These are phyloP conservation scores for Theodoxus fluviatilis DNA, from an alignment of 2,888 invertebrate species.

Conservation along the genomic window DNA sequence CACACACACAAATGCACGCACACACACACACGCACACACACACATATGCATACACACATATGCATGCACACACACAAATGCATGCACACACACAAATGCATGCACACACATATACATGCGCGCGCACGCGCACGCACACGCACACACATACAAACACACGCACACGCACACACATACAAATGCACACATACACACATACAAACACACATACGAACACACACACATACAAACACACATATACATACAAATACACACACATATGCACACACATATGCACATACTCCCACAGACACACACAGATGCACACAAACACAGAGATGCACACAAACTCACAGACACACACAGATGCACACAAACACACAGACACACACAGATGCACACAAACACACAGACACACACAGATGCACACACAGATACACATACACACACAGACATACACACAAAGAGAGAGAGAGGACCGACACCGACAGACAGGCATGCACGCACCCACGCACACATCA, in stretches of 20 bases:
- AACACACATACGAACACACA: neutral
- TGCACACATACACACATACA: neutral
- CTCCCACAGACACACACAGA: neutral
- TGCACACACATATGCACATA: neutral
- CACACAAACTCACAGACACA: neutral
- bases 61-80: neutral
- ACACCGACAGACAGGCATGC: neutral
- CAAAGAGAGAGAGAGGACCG: neutral
- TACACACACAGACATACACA: neutral
- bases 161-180: constrained; percentile 17
- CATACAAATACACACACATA: neutral
- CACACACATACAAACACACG: constrained; percentile 17
- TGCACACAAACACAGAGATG: neutral
- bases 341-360: constrained; percentile 11
- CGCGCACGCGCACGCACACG: neutral
- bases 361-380: constrained; percentile 18
- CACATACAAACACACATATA: neutral
- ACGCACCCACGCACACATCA: constrained; percentile 1
- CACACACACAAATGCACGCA: neutral
- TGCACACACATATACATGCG: neutral
- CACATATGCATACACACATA: neutral
- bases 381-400: neutral
- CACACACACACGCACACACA: neutral
- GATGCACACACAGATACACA: neutral
- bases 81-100: neutral